Evolutionary conservation across 2,113 vertebrate genomes (phyloP).

Genomic region (Sigmodon hispidus): DNA sequence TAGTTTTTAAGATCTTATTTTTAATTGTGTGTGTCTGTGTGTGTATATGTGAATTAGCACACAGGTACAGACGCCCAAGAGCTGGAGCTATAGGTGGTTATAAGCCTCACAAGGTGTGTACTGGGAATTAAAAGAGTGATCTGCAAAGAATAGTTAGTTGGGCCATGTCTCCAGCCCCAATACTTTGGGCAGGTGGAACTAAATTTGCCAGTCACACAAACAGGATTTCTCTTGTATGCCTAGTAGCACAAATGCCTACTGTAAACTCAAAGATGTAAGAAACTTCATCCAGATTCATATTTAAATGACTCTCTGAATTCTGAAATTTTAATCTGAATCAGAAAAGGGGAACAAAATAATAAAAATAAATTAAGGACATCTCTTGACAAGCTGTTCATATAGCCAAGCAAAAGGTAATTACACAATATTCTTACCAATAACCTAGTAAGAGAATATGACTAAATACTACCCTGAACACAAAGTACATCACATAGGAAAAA

Average conservation of each 20-base stretch:
- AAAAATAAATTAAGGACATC: conserved; percentile 23
- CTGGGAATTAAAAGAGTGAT: not conserved
- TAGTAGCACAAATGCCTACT: conserved; percentile 27
- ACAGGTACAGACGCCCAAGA: not conserved
- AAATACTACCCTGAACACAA: conserved; percentile 44
- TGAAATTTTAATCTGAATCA: conserved; percentile 45
- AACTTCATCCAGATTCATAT: conserved; percentile 46
- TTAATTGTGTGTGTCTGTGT: not conserved
- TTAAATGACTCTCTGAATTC: conserved; percentile 22
- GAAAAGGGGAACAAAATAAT: conserved; percentile 47
- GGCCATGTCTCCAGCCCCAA: not conserved
- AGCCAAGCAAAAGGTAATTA: conserved; percentile 63
- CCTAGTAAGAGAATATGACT: conserved; percentile 58
- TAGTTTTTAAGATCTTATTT: conserved; percentile 38
- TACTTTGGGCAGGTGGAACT: not conserved
- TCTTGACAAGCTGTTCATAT: conserved; percentile 24
- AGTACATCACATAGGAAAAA: conserved; percentile 53
- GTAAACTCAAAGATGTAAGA: conserved; percentile 32
- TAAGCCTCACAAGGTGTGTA: not conserved
- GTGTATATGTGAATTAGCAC: too few relatives aligned
- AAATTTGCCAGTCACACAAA: conserved; percentile 38
- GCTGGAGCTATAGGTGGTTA: not conserved
- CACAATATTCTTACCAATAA: conserved; percentile 1
- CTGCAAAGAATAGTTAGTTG: not conserved
- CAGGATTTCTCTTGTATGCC: conserved; percentile 43